Percentiles rank a stretch among this genome's conserved stretches.
Conservation (phyloP, 2,888 invertebrate species). For the Morpho helenor region DNA sequence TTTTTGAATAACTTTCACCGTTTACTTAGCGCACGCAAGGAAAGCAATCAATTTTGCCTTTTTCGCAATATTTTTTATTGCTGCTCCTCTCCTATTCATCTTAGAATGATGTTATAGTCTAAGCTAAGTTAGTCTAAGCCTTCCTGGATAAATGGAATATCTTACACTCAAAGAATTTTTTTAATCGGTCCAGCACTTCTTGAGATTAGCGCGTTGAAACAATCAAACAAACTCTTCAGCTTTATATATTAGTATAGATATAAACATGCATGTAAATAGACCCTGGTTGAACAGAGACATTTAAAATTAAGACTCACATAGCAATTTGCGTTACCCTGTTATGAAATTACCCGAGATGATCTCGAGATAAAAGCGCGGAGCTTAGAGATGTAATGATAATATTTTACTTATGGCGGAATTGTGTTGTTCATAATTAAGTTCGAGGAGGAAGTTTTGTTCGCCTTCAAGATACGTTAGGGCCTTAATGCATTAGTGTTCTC, state of each 20-base stretch:
- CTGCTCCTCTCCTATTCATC: no score
- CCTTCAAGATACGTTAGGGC: constrained; percentile 5
- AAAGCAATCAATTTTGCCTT: no score
- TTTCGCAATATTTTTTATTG: no score
- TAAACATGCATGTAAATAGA: constrained; percentile 16
- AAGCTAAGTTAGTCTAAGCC: no score
- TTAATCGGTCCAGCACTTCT: no score
- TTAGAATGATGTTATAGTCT: no score
- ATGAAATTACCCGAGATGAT: constrained; percentile 26
- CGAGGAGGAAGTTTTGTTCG: constrained; percentile 7
- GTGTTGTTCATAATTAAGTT: constrained; percentile 14
- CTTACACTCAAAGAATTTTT: no score
- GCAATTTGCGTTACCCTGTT: constrained; percentile 22
- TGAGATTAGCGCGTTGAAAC: no score
- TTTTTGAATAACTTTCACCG: no score
- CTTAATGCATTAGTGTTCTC: constrained; percentile 1
- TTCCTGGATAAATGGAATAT: no score
- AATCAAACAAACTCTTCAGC: no score
- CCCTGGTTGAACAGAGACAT: constrained; percentile 19
- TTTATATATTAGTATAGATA: background rate
- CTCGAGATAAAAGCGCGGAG: constrained; percentile 22
- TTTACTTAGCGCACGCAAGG: no score
- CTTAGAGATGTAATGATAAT: constrained; percentile 21
- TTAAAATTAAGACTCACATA: constrained; percentile 22
- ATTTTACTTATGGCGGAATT: constrained; percentile 10